A percentile compares a stretch with the other conserved stretches of the same genome.
Evolutionary conservation across 2,888 invertebrate species (phyloP).

Genomic region (Caradrina kadenii): DNA sequence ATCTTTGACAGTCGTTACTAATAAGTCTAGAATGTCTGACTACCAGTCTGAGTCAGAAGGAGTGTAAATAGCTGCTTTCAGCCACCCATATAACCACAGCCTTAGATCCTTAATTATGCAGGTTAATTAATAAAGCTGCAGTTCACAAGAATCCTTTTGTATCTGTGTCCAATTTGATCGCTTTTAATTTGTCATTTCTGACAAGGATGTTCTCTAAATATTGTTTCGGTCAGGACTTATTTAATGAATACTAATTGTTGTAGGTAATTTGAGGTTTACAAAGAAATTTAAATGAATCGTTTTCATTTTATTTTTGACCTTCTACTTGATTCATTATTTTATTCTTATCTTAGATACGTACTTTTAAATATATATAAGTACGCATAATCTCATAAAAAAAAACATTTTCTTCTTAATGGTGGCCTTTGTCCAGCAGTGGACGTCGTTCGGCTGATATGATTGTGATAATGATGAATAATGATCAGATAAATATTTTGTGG

Average conservation of each 20-base stretch:
- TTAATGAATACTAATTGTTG: conserved; percentile 34
- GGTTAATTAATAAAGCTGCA: conserved; percentile 46
- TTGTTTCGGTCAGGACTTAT: conserved; percentile 29
- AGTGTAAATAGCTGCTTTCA: background rate
- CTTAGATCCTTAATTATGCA: conserved; percentile 26
- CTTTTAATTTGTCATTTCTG: conserved; percentile 58
- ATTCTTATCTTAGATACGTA: background rate
- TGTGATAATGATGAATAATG: too few species aligned
- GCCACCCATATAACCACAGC: background rate
- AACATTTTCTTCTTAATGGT: too few species aligned
- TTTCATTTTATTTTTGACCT: background rate
- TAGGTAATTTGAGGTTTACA: conserved; percentile 14
- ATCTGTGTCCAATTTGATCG: conserved; percentile 48
- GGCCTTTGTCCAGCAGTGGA: too few species aligned
- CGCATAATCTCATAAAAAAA: background rate
- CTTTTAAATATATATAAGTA: too few species aligned
- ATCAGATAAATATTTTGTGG: too few species aligned
- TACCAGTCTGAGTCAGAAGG: too few species aligned
- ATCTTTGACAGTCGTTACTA: too few species aligned
- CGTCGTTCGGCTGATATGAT: too few species aligned
- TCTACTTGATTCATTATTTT: background rate
- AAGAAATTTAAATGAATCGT: conserved; percentile 8
- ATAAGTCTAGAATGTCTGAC: too few species aligned
- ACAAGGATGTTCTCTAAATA: conserved; percentile 33
- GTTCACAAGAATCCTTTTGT: conserved; percentile 45